Base-by-base conservation (phyloP, 1,140 invertebrate species). In the Drosophila nasuta region DNA sequence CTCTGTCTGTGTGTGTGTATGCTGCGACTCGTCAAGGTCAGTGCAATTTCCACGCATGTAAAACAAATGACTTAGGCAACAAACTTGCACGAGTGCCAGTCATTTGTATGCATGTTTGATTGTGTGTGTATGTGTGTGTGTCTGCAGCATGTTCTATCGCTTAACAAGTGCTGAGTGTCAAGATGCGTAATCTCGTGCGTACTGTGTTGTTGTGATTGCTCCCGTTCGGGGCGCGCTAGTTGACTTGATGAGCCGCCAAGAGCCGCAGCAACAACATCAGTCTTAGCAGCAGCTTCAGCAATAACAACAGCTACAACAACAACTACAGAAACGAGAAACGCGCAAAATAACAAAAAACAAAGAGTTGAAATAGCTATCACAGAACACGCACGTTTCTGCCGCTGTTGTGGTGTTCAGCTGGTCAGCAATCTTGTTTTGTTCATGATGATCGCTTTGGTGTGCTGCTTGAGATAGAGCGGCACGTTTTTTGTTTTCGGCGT, bases 391-490 rank as follows among this genome's bases (percentile, higher is more conserved):
- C 70, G 72, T 70, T 75, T 62, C 57, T 54, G 46, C n/a, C 56
- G 48, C 15, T 43, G 49, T 41, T 68, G 49, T 70, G 33, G 13
- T 73, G 52, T 59, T 52, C 56, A 43, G 56, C 58, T 63, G 68
- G 65, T 56, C 48, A 67, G 70, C 79, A 88, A 89, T 88, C 85
- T 89, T 68, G 85, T 89, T 89, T 87, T 69, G 67, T 69, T 82
- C 71, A 86, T 82, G 82, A 79, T 76, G 85, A 86, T 88, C 81
- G 65, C 65, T 85, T 69, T 52, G 57, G 49, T 54, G 65, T 56
- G 62, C 51, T 59, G 78, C 45, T 58, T 65, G 62, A 43, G 67
- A 63, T 73, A 58, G 25, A 13, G 68, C 69, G 65, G 62, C 66
- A 64, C 59, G 74, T 77, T 74, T 75, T 58, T 54, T 85, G 74